Conservation (phyloP, 2,113 vertebrate species). For the Poeciliopsis occidentalis region DNA sequence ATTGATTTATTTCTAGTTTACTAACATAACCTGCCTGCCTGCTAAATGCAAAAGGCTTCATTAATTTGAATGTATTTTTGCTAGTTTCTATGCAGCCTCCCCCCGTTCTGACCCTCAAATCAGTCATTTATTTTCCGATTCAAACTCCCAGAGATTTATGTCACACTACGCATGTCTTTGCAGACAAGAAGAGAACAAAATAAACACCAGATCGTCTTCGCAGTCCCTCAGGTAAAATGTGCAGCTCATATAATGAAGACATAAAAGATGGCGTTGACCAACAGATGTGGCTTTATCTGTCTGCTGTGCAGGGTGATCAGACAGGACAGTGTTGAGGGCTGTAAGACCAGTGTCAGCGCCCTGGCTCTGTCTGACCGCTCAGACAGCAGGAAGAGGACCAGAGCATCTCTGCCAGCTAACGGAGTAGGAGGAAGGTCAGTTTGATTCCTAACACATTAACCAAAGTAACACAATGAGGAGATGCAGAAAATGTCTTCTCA, state of each 20-base stretch:
- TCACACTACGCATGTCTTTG: conserved; percentile 43
- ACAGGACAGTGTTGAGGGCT: conserved; percentile 88
- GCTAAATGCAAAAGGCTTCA: conserved; percentile 33
- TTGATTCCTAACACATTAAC: neutral
- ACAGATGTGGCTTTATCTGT: neutral
- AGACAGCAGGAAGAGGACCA: conserved; percentile 89
- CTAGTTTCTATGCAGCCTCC: conserved; percentile 34
- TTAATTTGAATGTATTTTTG: neutral
- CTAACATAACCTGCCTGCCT: conserved; percentile 33
- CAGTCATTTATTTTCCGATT: neutral
- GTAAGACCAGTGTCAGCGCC: conserved; percentile 81
- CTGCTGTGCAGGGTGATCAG: conserved; percentile 84
- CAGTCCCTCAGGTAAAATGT: conserved; percentile 71
- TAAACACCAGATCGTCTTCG: conserved; percentile 79
- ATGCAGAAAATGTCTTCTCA: neutral
- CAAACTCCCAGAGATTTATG: conserved; percentile 13
- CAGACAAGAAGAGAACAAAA: conserved; percentile 83
- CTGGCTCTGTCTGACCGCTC: conserved; percentile 83
- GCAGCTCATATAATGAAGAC: neutral
- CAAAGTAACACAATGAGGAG: neutral
- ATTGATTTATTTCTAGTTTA: conserved; percentile 20
- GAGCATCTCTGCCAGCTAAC: conserved; percentile 71
- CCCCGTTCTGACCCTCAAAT: conserved; percentile 13
- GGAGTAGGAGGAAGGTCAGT: conserved; percentile 69
- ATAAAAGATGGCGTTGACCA: neutral